phyloP scores from a whole-genome alignment of 2,888 invertebrate species.

The Caenorhabditis angaria region DNA sequence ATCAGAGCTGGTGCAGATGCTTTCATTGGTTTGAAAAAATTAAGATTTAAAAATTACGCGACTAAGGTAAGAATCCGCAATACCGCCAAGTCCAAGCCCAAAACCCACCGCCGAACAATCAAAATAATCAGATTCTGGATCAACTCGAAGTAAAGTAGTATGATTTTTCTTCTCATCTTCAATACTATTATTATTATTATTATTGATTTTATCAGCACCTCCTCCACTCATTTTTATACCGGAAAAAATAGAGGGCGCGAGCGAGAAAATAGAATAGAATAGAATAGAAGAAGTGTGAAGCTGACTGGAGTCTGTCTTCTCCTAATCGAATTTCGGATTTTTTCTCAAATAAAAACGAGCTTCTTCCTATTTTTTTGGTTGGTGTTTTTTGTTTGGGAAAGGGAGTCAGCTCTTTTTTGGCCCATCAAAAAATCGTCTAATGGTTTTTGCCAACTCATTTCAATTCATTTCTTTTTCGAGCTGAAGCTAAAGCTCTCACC shows the following conservation, averaged over 20 bases:
- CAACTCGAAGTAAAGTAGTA: constrained; percentile 23
- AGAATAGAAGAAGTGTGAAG: constrained; percentile 6
- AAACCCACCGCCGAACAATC: constrained; percentile 2
- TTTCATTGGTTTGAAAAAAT: no score
- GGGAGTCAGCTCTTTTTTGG: background rate
- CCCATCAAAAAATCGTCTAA: background rate
- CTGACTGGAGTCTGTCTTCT: background rate
- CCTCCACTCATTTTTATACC: constrained; percentile 14
- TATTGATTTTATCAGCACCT: background rate
- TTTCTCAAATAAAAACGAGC: constrained; percentile 14
- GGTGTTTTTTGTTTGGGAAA: background rate
- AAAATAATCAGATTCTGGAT: constrained; percentile 39
- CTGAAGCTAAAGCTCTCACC: no score
- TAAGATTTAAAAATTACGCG: background rate
- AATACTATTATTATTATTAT: constrained; percentile 8
- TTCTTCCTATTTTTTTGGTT: background rate
- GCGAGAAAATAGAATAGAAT: background rate
- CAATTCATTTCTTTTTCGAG: no score
- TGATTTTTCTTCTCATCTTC: no score
- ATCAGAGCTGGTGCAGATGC: no score
- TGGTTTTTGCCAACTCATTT: constrained; percentile 7
- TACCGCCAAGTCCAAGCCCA: background rate
- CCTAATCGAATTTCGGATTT: constrained; percentile 8
- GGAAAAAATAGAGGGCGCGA: constrained; percentile 4
- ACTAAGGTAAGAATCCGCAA: background rate